Evolutionary conservation across 2,113 vertebrate genomes (phyloP), one percentile per base, ranked within the genome.

Genomic region (Burhinus bistriatus): DNA sequence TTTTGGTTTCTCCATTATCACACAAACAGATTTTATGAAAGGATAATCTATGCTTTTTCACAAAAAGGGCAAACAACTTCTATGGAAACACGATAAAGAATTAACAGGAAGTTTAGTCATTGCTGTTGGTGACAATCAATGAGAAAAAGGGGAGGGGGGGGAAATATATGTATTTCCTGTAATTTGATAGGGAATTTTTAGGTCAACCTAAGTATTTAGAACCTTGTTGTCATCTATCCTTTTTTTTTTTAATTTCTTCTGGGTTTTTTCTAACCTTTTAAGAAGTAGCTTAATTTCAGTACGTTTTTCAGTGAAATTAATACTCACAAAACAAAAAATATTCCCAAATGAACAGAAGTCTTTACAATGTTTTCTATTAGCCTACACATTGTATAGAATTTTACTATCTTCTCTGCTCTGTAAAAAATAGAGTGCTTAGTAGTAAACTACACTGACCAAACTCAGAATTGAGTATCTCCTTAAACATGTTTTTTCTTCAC

Each of bases 101-200:
- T 55, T 79, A 93, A 12, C 38, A 45, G 9, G 34, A 83, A 75
- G 2, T 58, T 71, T 55, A 83, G 27, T 40, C 8, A 38, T 59
- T 77, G 14, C 6, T 83, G 44, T 11, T 57, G 40, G 12, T 52
- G 25, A 80, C 3, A 78, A 57, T 3, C 21, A 55, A 66, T 5
- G 23, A 38, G 44, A 79, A 80, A 61, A 2, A 7, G 19, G 6
- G 3, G 2, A 40, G 40, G 11, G 0, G 1, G 2, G 2, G 8
- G 26, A 26, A 61, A 2, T 2, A 55, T 9, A 40, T 11, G 4
- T 29, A 62, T 51, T 69, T 81, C 19, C 44, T 65, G 32, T n/a
- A 34, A 36, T 3, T n/a, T 36, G 8, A 45, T 16, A 51, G 7
- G 6, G 6, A 66, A 57, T 26, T 59, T 82, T 83, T 59, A 64